These are phyloP conservation scores for Dolomedes plantarius DNA, from an alignment of 2,888 invertebrate genomes.

Conservation along the genomic window DNA sequence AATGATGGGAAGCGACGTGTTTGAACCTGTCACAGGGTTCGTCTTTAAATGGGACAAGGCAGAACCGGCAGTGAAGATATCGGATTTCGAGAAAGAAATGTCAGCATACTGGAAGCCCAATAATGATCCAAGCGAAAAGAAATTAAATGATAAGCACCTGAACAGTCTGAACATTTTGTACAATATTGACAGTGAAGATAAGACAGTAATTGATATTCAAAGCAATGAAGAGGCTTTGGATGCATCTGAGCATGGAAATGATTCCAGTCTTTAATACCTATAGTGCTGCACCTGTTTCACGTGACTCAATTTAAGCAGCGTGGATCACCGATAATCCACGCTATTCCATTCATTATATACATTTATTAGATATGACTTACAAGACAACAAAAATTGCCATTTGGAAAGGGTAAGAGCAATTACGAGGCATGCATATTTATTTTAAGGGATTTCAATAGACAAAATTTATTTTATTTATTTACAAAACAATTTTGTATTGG, in stretches of 20 bases:
- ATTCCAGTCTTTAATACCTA: constrained; percentile 18
- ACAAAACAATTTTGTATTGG: too few species aligned
- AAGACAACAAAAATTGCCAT: too few species aligned
- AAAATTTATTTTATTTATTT: too few species aligned
- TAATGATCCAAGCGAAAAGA: constrained; percentile 42
- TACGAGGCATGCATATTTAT: too few species aligned
- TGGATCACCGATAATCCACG: too few species aligned
- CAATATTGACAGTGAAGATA: constrained; percentile 27
- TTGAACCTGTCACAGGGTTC: constrained; percentile 68
- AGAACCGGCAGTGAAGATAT: constrained; percentile 41
- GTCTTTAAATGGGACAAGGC: constrained; percentile 69
- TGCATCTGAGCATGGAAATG: neutral
- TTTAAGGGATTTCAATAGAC: too few species aligned
- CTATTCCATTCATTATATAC: too few species aligned
- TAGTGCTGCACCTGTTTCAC: too few species aligned
- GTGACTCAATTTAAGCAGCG: too few species aligned
- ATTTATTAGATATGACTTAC: too few species aligned
- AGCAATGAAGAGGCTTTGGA: neutral
- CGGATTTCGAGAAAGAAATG: constrained; percentile 62
- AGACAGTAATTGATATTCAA: neutral
- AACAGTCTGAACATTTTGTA: constrained; percentile 58
- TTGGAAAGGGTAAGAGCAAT: too few species aligned
- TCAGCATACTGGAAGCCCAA: constrained; percentile 55
- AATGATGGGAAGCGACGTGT: constrained; percentile 33
- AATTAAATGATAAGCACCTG: constrained; percentile 44